phyloP scores from a whole-genome alignment of 2,888 invertebrate genomes.

The Hirtodrosophila histrioides region DNA sequence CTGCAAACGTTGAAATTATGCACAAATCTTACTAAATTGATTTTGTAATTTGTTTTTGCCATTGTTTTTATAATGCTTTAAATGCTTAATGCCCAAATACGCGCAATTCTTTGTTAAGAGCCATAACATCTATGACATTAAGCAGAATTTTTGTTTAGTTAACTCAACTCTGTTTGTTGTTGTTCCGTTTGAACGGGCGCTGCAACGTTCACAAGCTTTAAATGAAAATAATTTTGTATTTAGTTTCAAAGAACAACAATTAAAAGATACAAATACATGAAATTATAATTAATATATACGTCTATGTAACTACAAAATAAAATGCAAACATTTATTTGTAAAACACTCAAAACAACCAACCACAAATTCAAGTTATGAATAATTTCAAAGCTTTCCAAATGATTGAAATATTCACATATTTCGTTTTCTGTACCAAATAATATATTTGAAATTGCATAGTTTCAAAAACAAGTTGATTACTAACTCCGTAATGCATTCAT shows the following conservation, averaged over 20 bases:
- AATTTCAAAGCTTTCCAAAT: constrained; percentile 36
- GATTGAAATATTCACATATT: constrained; percentile 20
- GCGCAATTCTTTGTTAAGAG: constrained; percentile 46
- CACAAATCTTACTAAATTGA: constrained; percentile 50
- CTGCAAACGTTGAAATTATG: constrained; percentile 49
- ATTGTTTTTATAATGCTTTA: constrained; percentile 17
- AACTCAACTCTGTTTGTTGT: constrained; percentile 18
- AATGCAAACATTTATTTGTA: constrained; percentile 24
- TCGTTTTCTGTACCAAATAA: constrained; percentile 32
- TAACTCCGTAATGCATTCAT: constrained; percentile 6
- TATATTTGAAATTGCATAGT: constrained; percentile 8
- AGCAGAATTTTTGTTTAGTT: constrained; percentile 20
- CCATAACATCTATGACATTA: constrained; percentile 22
- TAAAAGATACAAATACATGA: constrained; percentile 16
- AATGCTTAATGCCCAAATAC: constrained; percentile 30
- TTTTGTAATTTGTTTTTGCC: constrained; percentile 30
- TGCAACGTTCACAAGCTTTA: constrained; percentile 44
- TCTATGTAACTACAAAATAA: constrained; percentile 34
- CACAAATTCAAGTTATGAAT: constrained; percentile 10
- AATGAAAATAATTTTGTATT: constrained; percentile 40
- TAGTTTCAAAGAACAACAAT: constrained; percentile 20
- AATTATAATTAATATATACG: constrained; percentile 12
- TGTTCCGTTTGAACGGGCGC: constrained; percentile 22
- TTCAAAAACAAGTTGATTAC: constrained; percentile 21
- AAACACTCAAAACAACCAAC: constrained; percentile 12